Base-by-base conservation (phyloP, 2,797 vertebrate species). In the Toxotes lorentzi region DNA sequence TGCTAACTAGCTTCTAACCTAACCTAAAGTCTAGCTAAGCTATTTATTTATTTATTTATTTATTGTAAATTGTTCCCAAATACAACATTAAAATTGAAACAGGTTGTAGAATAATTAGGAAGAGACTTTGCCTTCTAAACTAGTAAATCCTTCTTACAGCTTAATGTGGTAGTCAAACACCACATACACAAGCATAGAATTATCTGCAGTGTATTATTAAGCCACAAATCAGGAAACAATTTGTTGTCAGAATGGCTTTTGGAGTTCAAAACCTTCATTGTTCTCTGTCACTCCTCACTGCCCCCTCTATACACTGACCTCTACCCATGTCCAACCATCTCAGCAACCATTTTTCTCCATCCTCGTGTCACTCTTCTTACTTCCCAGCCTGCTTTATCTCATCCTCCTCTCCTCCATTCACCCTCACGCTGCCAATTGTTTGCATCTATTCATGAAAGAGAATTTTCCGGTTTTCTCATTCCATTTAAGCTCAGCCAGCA, bases 391-490 rank as follows among this genome's bases (percentile, higher is more conserved):
- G 38, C 73, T 85, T 76, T 41, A 63, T 76, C 86, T 84, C 83
- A 47, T 27, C 74, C 71, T 65, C 73, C 64, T 83, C 77, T 70
- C 67, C 65, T 67, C 67, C 23, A 9, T 72, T 85, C 81, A 70
- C 78, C 86, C 88, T 89, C 85, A 78, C 73, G 3, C 81, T 53
- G 79, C 78, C 34, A 66, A 82, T 92, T 92, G 92, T 94, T 90
- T 90, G 90, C 72, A 88, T 93, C 86, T 92, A 86, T 90, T 94
- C 87, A 89, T 93, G 88, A 94, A 92, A 93, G 91, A 84, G 82
- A 93, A 93, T 94, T 93, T 95, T 95, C 87, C 76, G 79, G 86
- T 93, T 92, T 94, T 94, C 90, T 91, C 90, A 84, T 94, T 91
- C 90, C 92, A 93, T 94, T 95, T 95, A 93, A 92, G 88, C 88